Percentiles rank a stretch among this genome's conserved stretches.
Evolutionary conservation across 2,113 vertebrate species (phyloP).

Genomic region (Meleagris gallopavo): DNA sequence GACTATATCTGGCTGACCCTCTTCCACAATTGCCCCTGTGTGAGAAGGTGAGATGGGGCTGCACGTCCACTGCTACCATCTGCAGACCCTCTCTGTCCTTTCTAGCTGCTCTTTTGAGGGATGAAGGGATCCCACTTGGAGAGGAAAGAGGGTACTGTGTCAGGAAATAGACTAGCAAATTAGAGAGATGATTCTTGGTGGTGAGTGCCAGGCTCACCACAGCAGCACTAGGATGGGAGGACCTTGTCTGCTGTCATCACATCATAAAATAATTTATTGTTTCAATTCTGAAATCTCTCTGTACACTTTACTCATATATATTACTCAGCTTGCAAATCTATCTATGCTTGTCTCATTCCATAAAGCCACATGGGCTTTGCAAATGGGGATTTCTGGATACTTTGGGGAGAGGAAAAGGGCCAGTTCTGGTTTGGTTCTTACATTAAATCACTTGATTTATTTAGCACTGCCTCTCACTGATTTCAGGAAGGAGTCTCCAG

Average conservation of each 20-base stretch:
- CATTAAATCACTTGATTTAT: neutral
- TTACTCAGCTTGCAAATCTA: neutral
- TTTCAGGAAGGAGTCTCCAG: neutral
- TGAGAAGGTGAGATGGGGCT: neutral
- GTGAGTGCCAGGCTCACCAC: neutral
- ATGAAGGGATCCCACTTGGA: neutral
- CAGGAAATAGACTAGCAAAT: neutral
- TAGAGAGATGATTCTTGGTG: neutral
- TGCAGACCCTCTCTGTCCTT: neutral
- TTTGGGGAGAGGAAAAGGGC: neutral
- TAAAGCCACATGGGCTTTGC: neutral
- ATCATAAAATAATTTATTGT: neutral
- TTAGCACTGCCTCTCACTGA: fast-evolving
- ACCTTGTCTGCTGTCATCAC: neutral
- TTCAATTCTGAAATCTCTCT: neutral
- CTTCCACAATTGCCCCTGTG: neutral
- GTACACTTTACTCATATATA: neutral
- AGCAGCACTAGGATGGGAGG: neutral
- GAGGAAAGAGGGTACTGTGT: neutral
- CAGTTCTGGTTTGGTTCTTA: neutral
- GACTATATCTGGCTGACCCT: neutral
- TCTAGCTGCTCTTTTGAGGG: neutral
- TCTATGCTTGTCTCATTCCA: neutral
- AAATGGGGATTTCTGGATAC: neutral
- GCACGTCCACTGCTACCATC: neutral